phyloP scores from a whole-genome alignment of 2,113 vertebrate species.

The Saguinus imperator region DNA sequence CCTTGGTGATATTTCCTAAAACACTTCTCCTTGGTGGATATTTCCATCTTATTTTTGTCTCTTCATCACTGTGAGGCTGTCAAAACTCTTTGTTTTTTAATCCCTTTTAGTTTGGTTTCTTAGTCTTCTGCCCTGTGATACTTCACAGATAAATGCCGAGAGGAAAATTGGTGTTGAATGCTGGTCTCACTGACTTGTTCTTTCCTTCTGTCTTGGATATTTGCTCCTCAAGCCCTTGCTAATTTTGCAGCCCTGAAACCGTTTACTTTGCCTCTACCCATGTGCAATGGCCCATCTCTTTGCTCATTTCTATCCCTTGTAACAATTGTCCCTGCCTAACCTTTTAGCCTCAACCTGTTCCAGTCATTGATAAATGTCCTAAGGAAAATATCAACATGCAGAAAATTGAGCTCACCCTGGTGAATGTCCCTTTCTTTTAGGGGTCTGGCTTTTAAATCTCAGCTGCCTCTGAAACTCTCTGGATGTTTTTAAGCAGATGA shows the following conservation, averaged over 20 bases:
- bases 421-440: not conserved
- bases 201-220: not conserved
- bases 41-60: not conserved
- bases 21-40: not conserved
- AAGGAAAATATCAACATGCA: not conserved
- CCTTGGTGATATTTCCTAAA: not conserved
- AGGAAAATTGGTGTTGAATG: not conserved
- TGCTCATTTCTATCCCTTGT: not conserved
- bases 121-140: not conserved
- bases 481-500: not conserved
- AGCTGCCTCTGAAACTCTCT: not conserved
- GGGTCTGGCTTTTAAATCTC: not conserved
- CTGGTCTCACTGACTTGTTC: not conserved
- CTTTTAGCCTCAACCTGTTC: not conserved
- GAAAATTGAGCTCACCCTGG: not conserved
- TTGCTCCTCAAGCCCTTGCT: conserved; percentile 1
- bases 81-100: not conserved
- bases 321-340: not conserved
- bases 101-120: not conserved
- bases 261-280: not conserved
- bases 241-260: not conserved
- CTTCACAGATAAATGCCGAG: not conserved
- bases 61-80: not conserved
- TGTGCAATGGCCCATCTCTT: not conserved
- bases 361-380: not conserved